phyloP scores from a whole-genome alignment of 2,113 vertebrate species.

The Pimephales promelas region DNA sequence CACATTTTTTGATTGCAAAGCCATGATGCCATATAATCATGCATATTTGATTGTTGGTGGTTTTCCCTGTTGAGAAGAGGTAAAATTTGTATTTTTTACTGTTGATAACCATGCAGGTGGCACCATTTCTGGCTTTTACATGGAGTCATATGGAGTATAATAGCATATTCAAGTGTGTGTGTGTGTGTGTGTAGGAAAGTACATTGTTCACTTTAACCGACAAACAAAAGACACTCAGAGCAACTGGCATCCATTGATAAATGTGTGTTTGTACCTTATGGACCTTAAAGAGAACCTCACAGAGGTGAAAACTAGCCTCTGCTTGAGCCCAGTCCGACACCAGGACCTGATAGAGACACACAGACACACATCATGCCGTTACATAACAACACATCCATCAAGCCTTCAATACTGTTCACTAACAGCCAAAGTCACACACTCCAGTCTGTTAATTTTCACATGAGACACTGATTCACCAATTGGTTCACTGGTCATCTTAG shows the following conservation, averaged over 20 bases:
- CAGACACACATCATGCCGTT: not conserved
- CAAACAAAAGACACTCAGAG: not conserved
- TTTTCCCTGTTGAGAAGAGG: too few species aligned
- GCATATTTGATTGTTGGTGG: too few species aligned
- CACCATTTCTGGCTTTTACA: too few species aligned
- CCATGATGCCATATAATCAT: too few species aligned
- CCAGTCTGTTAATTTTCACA: not conserved
- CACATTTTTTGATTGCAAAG: too few species aligned
- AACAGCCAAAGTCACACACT: too few species aligned
- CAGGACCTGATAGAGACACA: constrained; percentile 76
- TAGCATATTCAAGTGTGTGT: too few species aligned
- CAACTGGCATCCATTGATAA: not conserved
- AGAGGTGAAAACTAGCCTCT: constrained; percentile 91
- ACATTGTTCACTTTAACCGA: not conserved
- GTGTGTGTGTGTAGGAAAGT: too few species aligned
- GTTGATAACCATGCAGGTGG: too few species aligned
- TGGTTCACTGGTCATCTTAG: not conserved
- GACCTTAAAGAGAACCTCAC: constrained; percentile 95
- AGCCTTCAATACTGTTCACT: too few species aligned
- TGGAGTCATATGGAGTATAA: too few species aligned
- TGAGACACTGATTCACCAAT: not conserved
- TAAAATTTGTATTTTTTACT: too few species aligned
- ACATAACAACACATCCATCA: not conserved
- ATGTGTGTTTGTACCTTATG: constrained; percentile 82
- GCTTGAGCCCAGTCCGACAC: constrained; percentile 86